Base-by-base conservation (phyloP, 2,888 invertebrate species). In the Pyralis farinalis region DNA sequence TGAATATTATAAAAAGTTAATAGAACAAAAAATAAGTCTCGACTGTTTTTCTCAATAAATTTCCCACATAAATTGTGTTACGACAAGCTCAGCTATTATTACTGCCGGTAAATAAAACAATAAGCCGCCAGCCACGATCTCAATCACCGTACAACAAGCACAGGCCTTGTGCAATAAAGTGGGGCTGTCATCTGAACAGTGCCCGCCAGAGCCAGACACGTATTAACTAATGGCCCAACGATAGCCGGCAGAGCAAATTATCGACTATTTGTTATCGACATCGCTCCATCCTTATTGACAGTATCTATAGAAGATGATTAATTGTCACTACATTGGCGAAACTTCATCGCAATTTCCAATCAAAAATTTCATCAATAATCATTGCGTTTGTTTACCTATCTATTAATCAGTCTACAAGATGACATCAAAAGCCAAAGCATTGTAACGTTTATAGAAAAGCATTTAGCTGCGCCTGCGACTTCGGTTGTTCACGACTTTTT, bases 241-340 rank as follows among this genome's bases (percentile, higher is more conserved):
- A 59, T 58, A 49, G 46, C 49, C 44, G 43, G 46, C 39, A 46
- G 47, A 63, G 56, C 53, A 48, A 65, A 57, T 65, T 71, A 65
- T 63, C 70, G 65, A 65, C 53, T 47, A 50, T 43, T 44, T 40
- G 46, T 20, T 36, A 29, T 49, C 46, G 43, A 48, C 42, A 40
- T 11, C 34, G 32, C 39, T 43, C 44, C 61, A 42, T 49, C 64
- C 56, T 50, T 63, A 56, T 35, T 44, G 45, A 48, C 52, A 55
- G 43, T 43, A 55, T 52, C 25, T 56, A 50, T 53, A 44, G 45
- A 60, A 58, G 46, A 60, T 70, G 70, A 73, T 75, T 68, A 71
- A 71, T 71, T 58, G 62, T 56, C 57, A 53, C 48, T 51, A 61
- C 63, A 67, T 65, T 67, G 58, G 51, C 48, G 57, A 55, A 55